Evolutionary conservation across 2,797 vertebrate species (phyloP).

Genomic region (Coracias cyanogaster): DNA sequence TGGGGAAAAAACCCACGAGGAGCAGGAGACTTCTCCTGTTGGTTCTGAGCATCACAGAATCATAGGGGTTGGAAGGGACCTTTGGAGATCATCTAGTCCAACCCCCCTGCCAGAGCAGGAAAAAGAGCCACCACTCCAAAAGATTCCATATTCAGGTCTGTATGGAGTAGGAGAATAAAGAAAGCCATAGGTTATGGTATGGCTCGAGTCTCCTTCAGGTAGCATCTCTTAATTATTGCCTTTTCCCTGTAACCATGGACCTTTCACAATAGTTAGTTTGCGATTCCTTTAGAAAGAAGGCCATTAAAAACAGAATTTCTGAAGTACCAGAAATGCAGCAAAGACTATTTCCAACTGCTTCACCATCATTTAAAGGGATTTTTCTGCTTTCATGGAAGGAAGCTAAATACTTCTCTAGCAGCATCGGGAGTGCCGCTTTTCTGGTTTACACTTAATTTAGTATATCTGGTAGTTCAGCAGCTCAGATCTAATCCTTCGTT

Average conservation of each 20-base stretch:
- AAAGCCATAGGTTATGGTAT: background rate
- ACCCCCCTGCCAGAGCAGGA: too few relatives aligned
- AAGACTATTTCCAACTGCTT: background rate
- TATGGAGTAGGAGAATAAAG: background rate
- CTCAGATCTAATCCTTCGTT: background rate
- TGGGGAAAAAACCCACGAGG: fast-evolving
- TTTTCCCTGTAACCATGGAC: background rate
- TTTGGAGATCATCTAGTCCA: too few relatives aligned
- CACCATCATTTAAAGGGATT: background rate
- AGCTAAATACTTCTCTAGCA: background rate
- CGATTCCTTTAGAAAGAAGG: background rate
- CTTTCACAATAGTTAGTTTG: background rate
- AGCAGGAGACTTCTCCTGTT: background rate
- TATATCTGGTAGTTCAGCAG: background rate
- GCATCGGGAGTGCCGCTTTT: fast-evolving
- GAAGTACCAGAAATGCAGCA: background rate
- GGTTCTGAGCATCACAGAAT: background rate
- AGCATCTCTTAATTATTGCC: background rate
- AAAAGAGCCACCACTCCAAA: background rate
- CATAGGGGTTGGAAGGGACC: too few relatives aligned
- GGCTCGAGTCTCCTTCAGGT: background rate
- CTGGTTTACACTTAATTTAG: background rate
- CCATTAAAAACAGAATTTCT: background rate
- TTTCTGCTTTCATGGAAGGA: background rate
- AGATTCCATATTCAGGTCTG: background rate